Evolutionary conservation across 2,797 vertebrate species (phyloP).

Genomic region (Bradypodion ventrale): DNA sequence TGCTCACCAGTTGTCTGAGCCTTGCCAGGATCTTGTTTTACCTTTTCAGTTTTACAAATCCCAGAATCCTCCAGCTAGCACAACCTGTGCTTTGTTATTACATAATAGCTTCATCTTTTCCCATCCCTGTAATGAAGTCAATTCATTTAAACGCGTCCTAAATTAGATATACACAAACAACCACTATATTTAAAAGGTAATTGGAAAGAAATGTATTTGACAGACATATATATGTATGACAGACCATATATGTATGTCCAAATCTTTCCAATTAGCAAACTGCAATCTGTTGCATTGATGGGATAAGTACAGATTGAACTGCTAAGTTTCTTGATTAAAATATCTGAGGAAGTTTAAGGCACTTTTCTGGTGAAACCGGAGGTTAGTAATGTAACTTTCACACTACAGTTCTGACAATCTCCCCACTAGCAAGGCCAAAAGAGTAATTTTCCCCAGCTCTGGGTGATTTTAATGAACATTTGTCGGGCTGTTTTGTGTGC

Average conservation of each 20-base stretch:
- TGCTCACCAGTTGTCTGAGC: no score
- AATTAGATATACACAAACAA: neutral
- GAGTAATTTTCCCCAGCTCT: no score
- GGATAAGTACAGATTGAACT: neutral
- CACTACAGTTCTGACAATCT: no score
- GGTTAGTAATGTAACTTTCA: no score
- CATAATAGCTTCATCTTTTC: no score
- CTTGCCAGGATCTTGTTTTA: no score
- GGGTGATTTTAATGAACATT: neutral
- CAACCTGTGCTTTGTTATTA: no score
- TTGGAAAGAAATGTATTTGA: neutral
- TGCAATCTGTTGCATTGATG: constrained; percentile 7
- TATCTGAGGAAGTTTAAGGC: neutral
- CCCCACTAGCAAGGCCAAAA: no score
- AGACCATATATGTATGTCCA: neutral
- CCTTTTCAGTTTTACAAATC: no score
- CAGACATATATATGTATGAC: neutral
- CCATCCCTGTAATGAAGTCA: no score
- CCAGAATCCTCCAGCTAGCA: no score
- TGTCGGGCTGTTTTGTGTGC: neutral
- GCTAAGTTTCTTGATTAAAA: neutral
- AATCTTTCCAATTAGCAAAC: constrained; percentile 2
- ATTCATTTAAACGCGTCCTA: neutral
- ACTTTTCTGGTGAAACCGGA: neutral
- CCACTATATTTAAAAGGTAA: neutral